Conservation (phyloP, 2,113 vertebrate genomes). For the Misgurnus anguillicaudatus region DNA sequence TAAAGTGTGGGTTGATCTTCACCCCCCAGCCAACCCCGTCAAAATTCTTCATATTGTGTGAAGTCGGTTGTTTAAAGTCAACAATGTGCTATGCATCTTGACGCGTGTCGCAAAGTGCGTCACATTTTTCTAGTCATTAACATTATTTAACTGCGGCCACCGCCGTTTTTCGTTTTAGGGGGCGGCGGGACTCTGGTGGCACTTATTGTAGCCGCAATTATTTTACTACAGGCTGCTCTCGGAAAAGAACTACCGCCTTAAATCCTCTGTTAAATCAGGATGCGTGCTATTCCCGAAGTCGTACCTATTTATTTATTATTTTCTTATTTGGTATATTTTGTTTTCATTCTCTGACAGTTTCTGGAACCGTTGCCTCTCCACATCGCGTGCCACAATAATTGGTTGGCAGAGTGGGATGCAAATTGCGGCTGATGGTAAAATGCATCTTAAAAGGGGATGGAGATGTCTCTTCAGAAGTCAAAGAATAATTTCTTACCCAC, state of each 20-base stretch:
- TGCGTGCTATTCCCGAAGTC: slow-evolving; percentile 43
- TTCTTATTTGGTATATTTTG: slow-evolving; percentile 57
- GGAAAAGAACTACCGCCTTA: slow-evolving; percentile 64
- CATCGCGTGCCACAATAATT: slow-evolving; percentile 71
- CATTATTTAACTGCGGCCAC: slow-evolving; percentile 49
- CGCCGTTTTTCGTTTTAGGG: slow-evolving; percentile 62
- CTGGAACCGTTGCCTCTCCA: slow-evolving; percentile 64
- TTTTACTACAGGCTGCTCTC: slow-evolving; percentile 69
- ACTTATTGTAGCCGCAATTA: slow-evolving; percentile 74
- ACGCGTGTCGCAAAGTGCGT: slow-evolving; percentile 35
- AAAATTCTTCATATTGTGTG: slow-evolving; percentile 48
- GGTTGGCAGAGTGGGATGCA: slow-evolving; percentile 69
- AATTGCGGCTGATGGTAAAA: slow-evolving; percentile 76
- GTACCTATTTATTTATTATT: slow-evolving; percentile 50
- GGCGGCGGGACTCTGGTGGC: slow-evolving; percentile 65
- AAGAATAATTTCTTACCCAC: slow-evolving; percentile 72
- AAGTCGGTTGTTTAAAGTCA: slow-evolving; percentile 45
- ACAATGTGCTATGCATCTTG: slow-evolving; percentile 40
- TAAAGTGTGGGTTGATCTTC: slow-evolving; percentile 58
- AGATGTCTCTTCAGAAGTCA: slow-evolving; percentile 72
- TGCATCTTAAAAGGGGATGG: slow-evolving; percentile 72
- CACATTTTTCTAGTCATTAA: slow-evolving; percentile 47
- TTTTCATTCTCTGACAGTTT: slow-evolving; percentile 67
- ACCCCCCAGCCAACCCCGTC: slow-evolving; percentile 44
- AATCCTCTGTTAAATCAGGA: slow-evolving; percentile 55